A percentile compares a stretch with the other conserved stretches of the same genome.
Conservation (phyloP, 1,140 invertebrate species). For the Leptoteleia sp. region DNA sequence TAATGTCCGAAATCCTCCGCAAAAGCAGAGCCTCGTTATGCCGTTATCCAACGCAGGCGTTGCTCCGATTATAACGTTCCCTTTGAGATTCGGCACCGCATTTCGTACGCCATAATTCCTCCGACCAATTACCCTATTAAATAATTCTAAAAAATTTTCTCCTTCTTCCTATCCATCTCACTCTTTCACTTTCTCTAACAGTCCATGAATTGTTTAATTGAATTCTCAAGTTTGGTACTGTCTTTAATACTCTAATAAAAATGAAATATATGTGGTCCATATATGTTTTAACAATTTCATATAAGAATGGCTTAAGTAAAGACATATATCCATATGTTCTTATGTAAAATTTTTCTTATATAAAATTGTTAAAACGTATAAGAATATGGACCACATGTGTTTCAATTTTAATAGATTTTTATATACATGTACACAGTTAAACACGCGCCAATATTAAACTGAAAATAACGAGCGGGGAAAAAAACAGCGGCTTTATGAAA, state of each 20-base stretch:
- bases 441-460: slow-evolving; percentile 3
- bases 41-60: slow-evolving; percentile 24
- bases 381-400: too few species aligned
- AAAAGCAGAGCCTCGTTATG: slow-evolving; percentile 5
- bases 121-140: slow-evolving; percentile 3
- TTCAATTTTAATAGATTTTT: too few species aligned
- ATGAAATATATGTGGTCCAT: too few species aligned
- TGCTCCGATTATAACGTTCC: slow-evolving; percentile 35
- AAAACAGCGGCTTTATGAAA: too few species aligned
- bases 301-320: not conserved
- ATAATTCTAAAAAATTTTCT: slow-evolving; percentile 8
- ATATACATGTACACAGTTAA: too few species aligned
- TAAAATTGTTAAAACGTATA: too few species aligned
- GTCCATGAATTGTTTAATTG: too few species aligned
- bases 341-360: too few species aligned
- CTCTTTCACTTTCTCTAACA: too few species aligned
- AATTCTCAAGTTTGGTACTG: too few species aligned
- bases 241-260: too few species aligned
- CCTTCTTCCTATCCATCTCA: not conserved
- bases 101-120: slow-evolving; percentile 19
- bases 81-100: slow-evolving; percentile 16
- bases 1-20: slow-evolving; percentile 21
- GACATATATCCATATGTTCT: not conserved
- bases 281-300: too few species aligned
- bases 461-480: slow-evolving; percentile 5